Conservation (phyloP, 2,113 vertebrate species). For the Myotis lucifugus region DNA sequence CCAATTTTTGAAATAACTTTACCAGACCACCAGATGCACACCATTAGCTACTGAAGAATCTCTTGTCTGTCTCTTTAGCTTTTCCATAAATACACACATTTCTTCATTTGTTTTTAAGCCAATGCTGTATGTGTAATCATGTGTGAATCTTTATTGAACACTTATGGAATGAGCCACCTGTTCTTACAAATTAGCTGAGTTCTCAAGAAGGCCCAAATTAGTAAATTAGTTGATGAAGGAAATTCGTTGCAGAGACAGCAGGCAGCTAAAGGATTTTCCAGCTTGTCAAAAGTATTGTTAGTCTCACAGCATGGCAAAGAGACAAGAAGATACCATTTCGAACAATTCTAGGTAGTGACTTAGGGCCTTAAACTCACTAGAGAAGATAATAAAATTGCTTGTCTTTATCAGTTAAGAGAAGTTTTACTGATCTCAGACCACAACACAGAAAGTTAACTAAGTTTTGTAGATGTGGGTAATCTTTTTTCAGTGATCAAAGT, state of each 20-base stretch:
- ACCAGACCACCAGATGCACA: constrained; percentile 63
- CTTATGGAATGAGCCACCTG: constrained; percentile 79
- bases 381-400: constrained; percentile 60
- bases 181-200: constrained; percentile 77
- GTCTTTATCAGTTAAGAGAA: constrained; percentile 50
- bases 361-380: constrained; percentile 19
- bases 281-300: constrained; percentile 73
- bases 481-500: constrained; percentile 24
- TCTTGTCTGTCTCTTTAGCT: constrained; percentile 68
- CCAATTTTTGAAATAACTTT: constrained; percentile 53
- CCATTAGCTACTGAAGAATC: constrained; percentile 67
- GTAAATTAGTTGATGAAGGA: constrained; percentile 78
- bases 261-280: constrained; percentile 68
- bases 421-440: constrained; percentile 32
- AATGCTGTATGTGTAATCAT: constrained; percentile 76
- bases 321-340: constrained; percentile 36
- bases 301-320: constrained; percentile 10
- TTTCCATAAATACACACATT: constrained; percentile 73
- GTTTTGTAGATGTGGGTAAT: constrained; percentile 34
- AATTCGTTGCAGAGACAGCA: constrained; percentile 73
- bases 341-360: constrained; percentile 52
- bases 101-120: constrained; percentile 78
- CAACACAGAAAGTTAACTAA: constrained; percentile 51
- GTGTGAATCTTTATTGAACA: constrained; percentile 79
- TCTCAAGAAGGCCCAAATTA: constrained; percentile 74